Evolutionary conservation across 2,113 vertebrate genomes (phyloP).

Genomic region (Rynchops niger): DNA sequence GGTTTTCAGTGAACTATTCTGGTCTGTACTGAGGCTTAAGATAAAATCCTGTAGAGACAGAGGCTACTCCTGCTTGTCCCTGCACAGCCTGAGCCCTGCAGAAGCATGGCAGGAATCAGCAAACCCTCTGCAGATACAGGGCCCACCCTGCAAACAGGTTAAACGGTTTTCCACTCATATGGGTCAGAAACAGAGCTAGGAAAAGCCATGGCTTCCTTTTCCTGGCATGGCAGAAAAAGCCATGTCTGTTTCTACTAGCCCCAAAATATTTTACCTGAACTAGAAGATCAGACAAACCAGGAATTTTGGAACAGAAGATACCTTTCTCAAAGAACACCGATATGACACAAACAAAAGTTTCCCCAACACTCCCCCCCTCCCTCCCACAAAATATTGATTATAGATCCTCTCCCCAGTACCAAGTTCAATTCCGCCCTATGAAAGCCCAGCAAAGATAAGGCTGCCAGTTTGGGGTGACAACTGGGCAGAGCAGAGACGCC

Average conservation of each 20-base stretch:
- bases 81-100: neutral
- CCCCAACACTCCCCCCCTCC: no score
- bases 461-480: neutral
- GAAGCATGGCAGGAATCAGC: neutral
- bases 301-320: neutral
- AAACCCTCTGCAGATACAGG: neutral
- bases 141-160: neutral
- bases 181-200: neutral
- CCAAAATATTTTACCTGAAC: neutral
- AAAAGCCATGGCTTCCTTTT: neutral
- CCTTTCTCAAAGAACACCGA: neutral
- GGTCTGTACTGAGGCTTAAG: neutral
- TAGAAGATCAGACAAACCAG: neutral
- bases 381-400: neutral
- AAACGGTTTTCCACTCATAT: neutral
- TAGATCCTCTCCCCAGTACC: neutral
- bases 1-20: neutral
- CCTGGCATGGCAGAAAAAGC: neutral
- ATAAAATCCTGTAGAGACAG: neutral
- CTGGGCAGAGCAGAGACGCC: accelerated
- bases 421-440: neutral
- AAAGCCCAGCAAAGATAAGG: neutral
- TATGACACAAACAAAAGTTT: neutral
- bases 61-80: neutral
- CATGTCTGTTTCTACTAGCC: neutral